Evolutionary conservation across 2,113 vertebrate genomes (phyloP), one percentile per base, ranked within the genome.

Genomic region (Narcine bancroftii): DNA sequence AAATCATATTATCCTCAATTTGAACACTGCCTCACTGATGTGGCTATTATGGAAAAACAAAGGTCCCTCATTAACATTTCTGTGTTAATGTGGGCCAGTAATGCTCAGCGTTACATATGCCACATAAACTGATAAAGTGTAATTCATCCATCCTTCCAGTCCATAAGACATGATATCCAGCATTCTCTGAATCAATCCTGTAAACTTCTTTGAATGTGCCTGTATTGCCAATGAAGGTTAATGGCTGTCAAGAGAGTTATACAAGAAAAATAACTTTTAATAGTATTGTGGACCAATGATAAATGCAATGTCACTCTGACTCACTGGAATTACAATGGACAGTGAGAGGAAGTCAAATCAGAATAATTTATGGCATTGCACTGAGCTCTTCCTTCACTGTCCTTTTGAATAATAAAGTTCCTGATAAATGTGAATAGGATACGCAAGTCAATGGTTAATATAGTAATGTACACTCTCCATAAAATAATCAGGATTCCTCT

Each of bases 191-290:
- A 60, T n/a, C 13, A 19, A 19, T 19, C 53, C 56, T 63, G 53
- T 36, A 42, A 75, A 87, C 33, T 36, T n/a, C 15, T n/a, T 60
- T n/a, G 1, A 29, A 69, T 4, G 63, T 91, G 83, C n/a, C 87
- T 42, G 63, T 91, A 91, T 39, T 91, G 39, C 21, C 63, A 91
- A 66, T 29, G 63, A 87, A 60, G 63, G 24, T 66, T 69, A 69
- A 69, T 45, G 60, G 36, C 21, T 66, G 36, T 6, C 87, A 39
- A 39, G 60, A 63, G 56, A 91, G 60, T 69, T 66, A 42, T 11
- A 42, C 63, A 26, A 33, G 87, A 66, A 91, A 29, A 66, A 91
- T 91, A 42, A 39, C 87, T 91, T n/a, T 69, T 69, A 91, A 91
- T 69, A 69, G 36, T 10, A 63, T 63, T 91, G 26, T 45, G 60